phyloP scores from a whole-genome alignment of 2,888 invertebrate species.

The Pheosia gnoma region DNA sequence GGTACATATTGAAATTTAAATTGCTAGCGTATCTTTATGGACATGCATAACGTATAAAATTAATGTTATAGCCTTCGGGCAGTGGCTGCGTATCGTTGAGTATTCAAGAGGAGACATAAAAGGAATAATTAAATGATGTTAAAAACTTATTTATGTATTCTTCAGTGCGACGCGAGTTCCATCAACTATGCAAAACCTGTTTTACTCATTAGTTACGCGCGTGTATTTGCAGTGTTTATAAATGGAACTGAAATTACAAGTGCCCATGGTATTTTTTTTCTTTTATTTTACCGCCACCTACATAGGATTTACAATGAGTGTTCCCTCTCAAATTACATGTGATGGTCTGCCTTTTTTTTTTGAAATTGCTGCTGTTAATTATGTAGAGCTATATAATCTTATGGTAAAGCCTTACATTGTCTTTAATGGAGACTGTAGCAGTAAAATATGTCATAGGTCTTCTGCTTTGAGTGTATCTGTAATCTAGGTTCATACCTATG shows the following conservation, averaged over 20 bases:
- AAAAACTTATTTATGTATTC: slow-evolving; percentile 79
- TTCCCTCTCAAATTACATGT: too few relatives aligned
- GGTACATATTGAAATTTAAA: slow-evolving; percentile 1
- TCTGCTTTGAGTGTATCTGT: too few relatives aligned
- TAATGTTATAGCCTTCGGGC: slow-evolving; percentile 42
- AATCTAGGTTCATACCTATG: too few relatives aligned
- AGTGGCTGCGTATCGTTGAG: slow-evolving; percentile 58
- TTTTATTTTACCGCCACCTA: neutral
- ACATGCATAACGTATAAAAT: slow-evolving; percentile 37
- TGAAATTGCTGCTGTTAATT: too few relatives aligned
- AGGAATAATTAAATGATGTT: slow-evolving; percentile 76
- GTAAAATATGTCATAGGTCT: too few relatives aligned
- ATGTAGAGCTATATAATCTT: too few relatives aligned
- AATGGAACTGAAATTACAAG: neutral
- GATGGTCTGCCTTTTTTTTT: too few relatives aligned
- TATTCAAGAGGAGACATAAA: slow-evolving; percentile 70
- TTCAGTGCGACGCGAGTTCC: slow-evolving; percentile 46
- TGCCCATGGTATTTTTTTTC: neutral
- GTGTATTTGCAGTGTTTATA: slow-evolving; percentile 17
- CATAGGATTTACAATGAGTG: neutral
- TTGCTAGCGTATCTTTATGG: slow-evolving; percentile 18
- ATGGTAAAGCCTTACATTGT: too few relatives aligned
- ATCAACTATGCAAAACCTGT: slow-evolving; percentile 76
- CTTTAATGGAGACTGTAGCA: too few relatives aligned
- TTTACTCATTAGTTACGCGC: slow-evolving; percentile 60